Conservation (phyloP, 2,113 vertebrate species). For the Chamaetylas fuelleborni region DNA sequence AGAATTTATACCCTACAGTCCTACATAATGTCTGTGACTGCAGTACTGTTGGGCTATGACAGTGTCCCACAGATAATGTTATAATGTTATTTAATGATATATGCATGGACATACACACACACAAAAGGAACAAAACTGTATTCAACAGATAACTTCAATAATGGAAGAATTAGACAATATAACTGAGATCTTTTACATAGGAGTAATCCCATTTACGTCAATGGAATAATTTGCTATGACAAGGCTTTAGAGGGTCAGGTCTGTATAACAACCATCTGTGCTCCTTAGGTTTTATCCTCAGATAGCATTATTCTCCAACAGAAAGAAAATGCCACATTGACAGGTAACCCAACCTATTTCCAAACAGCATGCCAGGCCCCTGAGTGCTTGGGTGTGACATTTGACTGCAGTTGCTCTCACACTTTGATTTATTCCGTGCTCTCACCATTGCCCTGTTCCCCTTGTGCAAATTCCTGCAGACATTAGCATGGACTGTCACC, state of each 20-base stretch:
- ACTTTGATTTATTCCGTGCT: background rate
- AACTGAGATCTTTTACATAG: background rate
- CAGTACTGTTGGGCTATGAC: background rate
- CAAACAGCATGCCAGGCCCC: background rate
- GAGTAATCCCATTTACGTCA: background rate
- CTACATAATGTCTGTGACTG: background rate
- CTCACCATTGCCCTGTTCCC: background rate
- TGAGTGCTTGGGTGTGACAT: background rate
- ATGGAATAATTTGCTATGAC: background rate
- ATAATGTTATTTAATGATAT: background rate
- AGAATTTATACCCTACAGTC: background rate
- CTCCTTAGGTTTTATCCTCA: background rate
- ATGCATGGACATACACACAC: background rate
- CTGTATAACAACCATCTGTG: background rate
- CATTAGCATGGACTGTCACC: background rate
- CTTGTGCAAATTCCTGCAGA: background rate
- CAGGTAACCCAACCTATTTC: constrained; percentile 3
- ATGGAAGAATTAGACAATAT: background rate
- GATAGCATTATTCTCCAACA: background rate
- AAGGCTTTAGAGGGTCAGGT: background rate
- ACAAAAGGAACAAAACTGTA: background rate
- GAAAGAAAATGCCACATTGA: background rate
- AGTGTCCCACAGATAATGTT: background rate
- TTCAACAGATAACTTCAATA: background rate
- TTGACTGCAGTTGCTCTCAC: background rate